These are phyloP conservation scores for Malthinus seriepunctatus DNA, from an alignment of 2,888 invertebrate species.

Conservation along the genomic window DNA sequence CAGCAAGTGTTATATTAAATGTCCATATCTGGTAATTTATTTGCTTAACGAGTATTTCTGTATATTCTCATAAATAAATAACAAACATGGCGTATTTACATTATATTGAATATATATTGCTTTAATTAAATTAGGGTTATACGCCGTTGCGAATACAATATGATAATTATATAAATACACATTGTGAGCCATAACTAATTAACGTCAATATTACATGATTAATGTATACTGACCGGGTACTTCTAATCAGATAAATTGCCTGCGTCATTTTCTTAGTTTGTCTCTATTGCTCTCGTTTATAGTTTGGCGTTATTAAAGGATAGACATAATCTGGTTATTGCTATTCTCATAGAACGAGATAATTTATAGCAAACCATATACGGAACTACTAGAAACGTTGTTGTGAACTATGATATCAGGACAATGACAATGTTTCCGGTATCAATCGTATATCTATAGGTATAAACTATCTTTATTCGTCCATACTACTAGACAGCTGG, in stretches of 20 bases:
- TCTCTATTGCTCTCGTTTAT: constrained; percentile 13
- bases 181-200: constrained; percentile 52
- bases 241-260: constrained; percentile 37
- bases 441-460: constrained; percentile 16
- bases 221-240: constrained; percentile 46
- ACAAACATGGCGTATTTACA: constrained; percentile 34
- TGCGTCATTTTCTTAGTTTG: constrained; percentile 32
- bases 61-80: constrained; percentile 20
- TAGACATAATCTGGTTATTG: constrained; percentile 2
- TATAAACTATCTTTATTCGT: too few species aligned
- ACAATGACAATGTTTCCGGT: constrained; percentile 49
- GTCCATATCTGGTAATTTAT: constrained; percentile 37
- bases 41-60: constrained; percentile 18
- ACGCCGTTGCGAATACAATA: constrained; percentile 46
- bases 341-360: constrained; percentile 14
- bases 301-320: constrained; percentile 6
- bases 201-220: constrained; percentile 52
- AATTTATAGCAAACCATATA: constrained; percentile 22
- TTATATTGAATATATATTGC: constrained; percentile 44
- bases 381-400: constrained; percentile 22
- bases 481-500: too few species aligned
- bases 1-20: constrained; percentile 31
- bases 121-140: constrained; percentile 50
- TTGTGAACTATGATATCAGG: constrained; percentile 41
- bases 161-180: constrained; percentile 54